A percentile compares a stretch with the other conserved stretches of the same genome.
These are phyloP conservation scores for Zalophus californianus DNA, from an alignment of 2,797 vertebrate genomes.

Conservation along the genomic window DNA sequence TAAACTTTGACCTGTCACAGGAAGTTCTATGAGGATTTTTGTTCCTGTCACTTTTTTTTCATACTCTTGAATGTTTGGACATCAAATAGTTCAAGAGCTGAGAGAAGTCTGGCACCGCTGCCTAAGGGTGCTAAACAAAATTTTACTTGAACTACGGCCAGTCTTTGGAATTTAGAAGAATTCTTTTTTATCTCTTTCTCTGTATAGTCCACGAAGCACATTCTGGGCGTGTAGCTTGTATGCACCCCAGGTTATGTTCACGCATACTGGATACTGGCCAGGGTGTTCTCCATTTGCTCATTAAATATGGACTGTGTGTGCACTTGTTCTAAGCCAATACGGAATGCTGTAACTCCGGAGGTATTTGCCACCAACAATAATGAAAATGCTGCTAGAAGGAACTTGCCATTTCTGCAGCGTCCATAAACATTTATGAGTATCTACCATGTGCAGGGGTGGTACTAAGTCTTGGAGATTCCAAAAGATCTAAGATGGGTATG, in stretches of 20 bases:
- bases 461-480: conserved; percentile 9
- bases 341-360: not conserved
- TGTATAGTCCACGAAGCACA: not conserved
- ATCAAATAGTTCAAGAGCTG: conserved; percentile 60
- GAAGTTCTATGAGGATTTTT: conserved; percentile 84
- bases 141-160: conserved; percentile 60
- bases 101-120: conserved; percentile 31
- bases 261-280: not conserved
- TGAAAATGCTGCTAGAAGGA: not conserved
- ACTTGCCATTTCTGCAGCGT: not conserved
- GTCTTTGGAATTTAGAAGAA: conserved; percentile 7
- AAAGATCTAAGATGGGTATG: not conserved
- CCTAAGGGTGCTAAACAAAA: not conserved
- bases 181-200: not conserved
- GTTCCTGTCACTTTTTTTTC: not conserved
- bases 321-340: not conserved
- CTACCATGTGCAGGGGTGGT: not conserved
- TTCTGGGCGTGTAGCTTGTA: not conserved
- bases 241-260: not conserved
- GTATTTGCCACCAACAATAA: not conserved
- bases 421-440: not conserved
- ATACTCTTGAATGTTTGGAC: conserved; percentile 54
- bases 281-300: not conserved
- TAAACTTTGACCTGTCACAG: conserved; percentile 82
- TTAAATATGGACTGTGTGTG: not conserved